Evolutionary conservation across 2,888 invertebrate genomes (phyloP), one percentile per base, ranked within the genome.

Genomic region (Athalia cordata): DNA sequence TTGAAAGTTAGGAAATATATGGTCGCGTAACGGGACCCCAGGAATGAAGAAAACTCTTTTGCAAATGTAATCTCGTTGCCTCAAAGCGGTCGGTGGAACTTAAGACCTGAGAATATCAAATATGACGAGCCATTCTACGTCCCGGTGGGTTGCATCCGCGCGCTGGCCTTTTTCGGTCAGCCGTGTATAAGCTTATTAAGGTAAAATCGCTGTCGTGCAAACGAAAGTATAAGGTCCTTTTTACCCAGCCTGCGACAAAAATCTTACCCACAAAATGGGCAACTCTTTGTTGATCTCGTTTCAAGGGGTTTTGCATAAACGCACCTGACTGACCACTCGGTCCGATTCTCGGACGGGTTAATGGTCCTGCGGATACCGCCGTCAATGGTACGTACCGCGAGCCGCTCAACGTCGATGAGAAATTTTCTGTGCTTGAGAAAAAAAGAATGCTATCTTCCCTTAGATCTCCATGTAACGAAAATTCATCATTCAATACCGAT

Each of bases 141-240:
- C 85, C 84, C 85, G 85, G 57, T 68, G 57, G 70, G 70, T 79
- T 66, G 78, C 80, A 81, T 29, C 29, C 29, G 29, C 29, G 50
- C 83, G 81, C 81, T 82, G 84, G 86, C 86, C 85, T 87, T 87
- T 87, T 82, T 84, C 85, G 85, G 78, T 85, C 86, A 83, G 85
- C 85, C 89, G 87, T 89, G 86, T 83, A 87, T 88, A 90, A 89
- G 89, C 89, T 89, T 89, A 89, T 90, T 90, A 89, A 88, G 43
- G 88, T 84, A 87, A 89, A 88, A 87, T 88, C 88, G 88, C 87
- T 86, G 81, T 83, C 75, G n/a, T 15, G 62, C 43, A 50, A 75
- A 75, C 50, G 64, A 82, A 80, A 76, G 82, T 76, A 29, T 29
- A 81, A 83, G 83, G 83, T 82, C 83, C 81, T 61, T 75, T 75